Conservation (phyloP, 2,113 vertebrate species). For the Neogale vison region DNA sequence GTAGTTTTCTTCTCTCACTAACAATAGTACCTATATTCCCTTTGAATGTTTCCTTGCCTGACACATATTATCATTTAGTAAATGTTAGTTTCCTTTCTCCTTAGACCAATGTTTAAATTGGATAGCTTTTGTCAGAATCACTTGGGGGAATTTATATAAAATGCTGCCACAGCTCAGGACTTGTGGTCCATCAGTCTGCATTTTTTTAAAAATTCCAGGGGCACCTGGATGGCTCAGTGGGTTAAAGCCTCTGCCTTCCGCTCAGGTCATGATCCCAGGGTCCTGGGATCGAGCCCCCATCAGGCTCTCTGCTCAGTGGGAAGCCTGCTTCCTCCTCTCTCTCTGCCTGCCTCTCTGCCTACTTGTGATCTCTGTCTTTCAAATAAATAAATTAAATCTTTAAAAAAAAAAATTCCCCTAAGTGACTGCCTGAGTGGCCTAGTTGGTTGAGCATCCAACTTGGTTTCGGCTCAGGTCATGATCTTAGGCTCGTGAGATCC, state of each 20-base stretch:
- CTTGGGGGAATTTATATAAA: conserved; percentile 7
- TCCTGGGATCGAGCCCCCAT: no score
- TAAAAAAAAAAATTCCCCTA: no score
- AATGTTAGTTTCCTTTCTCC: conserved; percentile 32
- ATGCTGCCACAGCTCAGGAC: background rate
- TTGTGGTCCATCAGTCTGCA: background rate
- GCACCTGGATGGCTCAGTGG: background rate
- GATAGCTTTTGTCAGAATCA: conserved; percentile 4
- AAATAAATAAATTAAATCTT: no score
- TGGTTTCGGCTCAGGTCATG: background rate
- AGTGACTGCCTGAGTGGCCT: no score
- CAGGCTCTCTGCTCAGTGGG: no score
- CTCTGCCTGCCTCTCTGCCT: no score
- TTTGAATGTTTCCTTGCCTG: conserved; percentile 16
- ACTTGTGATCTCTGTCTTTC: no score
- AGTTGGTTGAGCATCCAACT: no score
- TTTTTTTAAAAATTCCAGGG: background rate
- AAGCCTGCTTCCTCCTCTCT: no score
- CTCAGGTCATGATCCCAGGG: no score
- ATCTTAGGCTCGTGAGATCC: background rate
- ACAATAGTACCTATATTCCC: background rate
- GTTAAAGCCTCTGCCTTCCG: no score
- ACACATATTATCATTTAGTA: background rate
- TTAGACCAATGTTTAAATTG: background rate
- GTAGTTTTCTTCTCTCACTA: conserved; percentile 16